Conservation (phyloP, 2,113 vertebrate species). For the Casuarius casuarius region DNA sequence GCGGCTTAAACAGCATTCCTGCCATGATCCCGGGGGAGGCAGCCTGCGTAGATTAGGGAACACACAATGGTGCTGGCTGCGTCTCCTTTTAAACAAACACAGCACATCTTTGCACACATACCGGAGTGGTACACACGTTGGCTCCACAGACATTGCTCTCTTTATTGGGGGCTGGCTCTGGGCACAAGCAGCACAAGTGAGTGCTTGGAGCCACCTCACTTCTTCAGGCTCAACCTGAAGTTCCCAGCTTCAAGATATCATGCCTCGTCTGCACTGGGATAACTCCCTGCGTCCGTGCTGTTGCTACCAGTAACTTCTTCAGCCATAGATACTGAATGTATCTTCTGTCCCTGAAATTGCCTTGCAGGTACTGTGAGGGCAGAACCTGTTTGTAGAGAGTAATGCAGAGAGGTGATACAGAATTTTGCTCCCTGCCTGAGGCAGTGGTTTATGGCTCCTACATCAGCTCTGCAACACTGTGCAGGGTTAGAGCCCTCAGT, state of each 20-base stretch:
- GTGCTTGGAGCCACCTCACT: background rate
- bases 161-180: background rate
- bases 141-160: background rate
- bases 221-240: background rate
- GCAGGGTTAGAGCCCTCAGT: background rate
- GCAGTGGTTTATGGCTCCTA: background rate
- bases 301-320: background rate
- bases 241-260: background rate
- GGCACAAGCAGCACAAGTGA: background rate
- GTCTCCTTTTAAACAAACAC: background rate
- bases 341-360: background rate
- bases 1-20: background rate
- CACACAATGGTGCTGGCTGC: background rate
- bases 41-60: background rate
- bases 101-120: background rate
- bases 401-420: background rate
- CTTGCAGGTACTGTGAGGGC: background rate
- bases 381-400: background rate
- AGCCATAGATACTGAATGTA: background rate
- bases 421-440: background rate
- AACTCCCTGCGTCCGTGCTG: background rate
- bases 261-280: rapidly evolving
- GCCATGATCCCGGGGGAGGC: background rate
- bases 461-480: background rate
- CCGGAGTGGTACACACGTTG: rapidly evolving